Evolutionary conservation across 2,888 invertebrate genomes (phyloP).

Genomic region (Pherbina coryleti): DNA sequence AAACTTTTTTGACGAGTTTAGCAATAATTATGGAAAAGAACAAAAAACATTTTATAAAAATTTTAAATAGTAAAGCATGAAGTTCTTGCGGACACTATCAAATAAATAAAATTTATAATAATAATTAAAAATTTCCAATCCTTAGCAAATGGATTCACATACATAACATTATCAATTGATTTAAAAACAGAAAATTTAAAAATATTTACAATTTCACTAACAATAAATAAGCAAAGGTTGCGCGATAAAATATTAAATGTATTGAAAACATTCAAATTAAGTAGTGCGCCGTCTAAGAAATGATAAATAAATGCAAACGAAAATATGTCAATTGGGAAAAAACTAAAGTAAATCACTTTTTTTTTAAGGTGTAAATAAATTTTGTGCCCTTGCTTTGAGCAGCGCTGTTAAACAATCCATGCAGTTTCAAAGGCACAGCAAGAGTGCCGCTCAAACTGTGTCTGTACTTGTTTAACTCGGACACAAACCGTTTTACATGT

Average conservation of each 20-base stretch:
- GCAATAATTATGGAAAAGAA: conserved; percentile 35
- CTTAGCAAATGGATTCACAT: conserved; percentile 25
- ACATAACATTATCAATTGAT: conserved; percentile 57
- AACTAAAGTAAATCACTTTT: conserved; percentile 2
- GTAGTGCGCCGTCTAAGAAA: too few relatives aligned
- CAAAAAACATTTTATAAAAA: conserved; percentile 38
- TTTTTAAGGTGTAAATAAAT: neutral
- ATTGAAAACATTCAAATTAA: too few relatives aligned
- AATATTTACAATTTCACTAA: conserved; percentile 48
- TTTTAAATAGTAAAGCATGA: conserved; percentile 35
- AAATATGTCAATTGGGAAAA: conserved; percentile 25
- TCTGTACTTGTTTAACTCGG: neutral
- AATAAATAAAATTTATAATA: neutral
- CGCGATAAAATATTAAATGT: neutral
- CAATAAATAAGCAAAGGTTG: neutral
- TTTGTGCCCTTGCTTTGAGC: neutral
- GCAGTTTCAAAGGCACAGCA: neutral
- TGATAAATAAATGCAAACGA: neutral
- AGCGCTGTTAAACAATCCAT: neutral
- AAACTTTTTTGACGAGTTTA: conserved; percentile 25
- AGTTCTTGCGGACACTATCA: conserved; percentile 19
- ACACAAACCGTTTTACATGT: conserved; percentile 44
- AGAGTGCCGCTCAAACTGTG: neutral
- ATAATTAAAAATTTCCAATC: conserved; percentile 4
- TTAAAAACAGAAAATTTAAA: conserved; percentile 53